phyloP scores from a whole-genome alignment of 2,113 vertebrate genomes.

The Melanerpes aurifrons region DNA sequence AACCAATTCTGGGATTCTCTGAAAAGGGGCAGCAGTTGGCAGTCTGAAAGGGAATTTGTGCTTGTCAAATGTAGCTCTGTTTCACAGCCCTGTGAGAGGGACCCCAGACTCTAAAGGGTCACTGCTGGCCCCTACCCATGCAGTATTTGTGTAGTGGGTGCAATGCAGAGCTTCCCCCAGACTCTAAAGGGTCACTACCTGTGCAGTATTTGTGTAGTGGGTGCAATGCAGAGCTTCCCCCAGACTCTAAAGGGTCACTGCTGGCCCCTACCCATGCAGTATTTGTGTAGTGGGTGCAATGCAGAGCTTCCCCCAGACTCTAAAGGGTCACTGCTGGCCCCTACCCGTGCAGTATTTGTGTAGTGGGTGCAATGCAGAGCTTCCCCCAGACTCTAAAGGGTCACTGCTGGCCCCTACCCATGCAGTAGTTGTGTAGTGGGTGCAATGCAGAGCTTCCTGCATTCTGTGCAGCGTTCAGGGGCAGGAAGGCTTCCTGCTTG shows the following conservation, averaged over 20 bases:
- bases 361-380: background rate
- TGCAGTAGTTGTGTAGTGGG: fast-evolving
- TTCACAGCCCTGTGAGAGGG: background rate
- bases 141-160: fast-evolving
- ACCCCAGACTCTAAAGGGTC: background rate
- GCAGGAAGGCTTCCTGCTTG: background rate
- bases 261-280: background rate
- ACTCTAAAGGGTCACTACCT: background rate
- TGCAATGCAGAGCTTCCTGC: background rate
- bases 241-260: background rate
- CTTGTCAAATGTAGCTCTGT: background rate
- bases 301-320: background rate
- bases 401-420: background rate
- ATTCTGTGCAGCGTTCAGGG: background rate
- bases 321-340: background rate
- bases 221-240: background rate
- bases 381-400: background rate
- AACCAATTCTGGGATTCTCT: too few species aligned
- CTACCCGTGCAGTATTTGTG: fast-evolving
- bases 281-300: background rate
- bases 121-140: background rate
- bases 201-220: fast-evolving
- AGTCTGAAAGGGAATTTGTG: background rate
- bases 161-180: background rate
- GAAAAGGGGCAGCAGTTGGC: background rate